These are phyloP conservation scores for Cataglyphis rosenhaueri DNA, from an alignment of 2,888 invertebrate species.

Conservation along the genomic window DNA sequence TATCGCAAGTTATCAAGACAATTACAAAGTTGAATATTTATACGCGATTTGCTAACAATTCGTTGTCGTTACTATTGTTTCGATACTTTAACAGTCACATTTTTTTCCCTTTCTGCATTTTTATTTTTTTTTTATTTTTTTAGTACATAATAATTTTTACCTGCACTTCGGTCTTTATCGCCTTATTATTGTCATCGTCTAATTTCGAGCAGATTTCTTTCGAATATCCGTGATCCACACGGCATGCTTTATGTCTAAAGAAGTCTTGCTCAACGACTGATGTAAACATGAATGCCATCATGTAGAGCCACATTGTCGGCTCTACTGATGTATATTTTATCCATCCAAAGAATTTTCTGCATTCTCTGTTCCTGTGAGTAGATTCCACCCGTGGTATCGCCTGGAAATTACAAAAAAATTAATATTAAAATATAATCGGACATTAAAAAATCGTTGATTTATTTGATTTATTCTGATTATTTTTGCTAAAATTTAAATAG, in stretches of 20 bases:
- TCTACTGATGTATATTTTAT: conserved; percentile 90
- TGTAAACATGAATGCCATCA: conserved; percentile 94
- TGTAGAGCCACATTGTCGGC: conserved; percentile 94
- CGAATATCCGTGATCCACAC: conserved; percentile 90
- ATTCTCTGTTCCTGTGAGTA: not conserved
- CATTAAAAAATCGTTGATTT: not conserved
- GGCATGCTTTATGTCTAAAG: conserved; percentile 92
- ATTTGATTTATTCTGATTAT: too few relatives aligned
- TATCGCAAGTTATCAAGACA: not conserved
- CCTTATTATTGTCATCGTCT: conserved; percentile 86
- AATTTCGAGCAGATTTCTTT: conserved; percentile 90
- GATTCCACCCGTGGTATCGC: not conserved
- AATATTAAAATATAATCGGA: not conserved
- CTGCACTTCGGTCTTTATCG: conserved; percentile 90
- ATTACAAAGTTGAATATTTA: conserved; percentile 13
- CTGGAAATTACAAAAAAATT: not conserved
- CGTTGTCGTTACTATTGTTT: not conserved
- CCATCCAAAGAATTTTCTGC: conserved; percentile 70
- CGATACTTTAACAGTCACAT: not conserved
- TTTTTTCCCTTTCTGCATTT: not conserved
- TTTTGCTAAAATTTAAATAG: not conserved
- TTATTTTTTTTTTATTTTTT: not conserved
- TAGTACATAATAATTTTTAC: conserved; percentile 82
- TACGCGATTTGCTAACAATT: not conserved
- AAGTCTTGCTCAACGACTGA: conserved; percentile 93